A percentile compares a stretch with the other conserved stretches of the same genome.
phyloP scores from a whole-genome alignment of 2,888 invertebrate genomes.

The Hoplodrina blanda region DNA sequence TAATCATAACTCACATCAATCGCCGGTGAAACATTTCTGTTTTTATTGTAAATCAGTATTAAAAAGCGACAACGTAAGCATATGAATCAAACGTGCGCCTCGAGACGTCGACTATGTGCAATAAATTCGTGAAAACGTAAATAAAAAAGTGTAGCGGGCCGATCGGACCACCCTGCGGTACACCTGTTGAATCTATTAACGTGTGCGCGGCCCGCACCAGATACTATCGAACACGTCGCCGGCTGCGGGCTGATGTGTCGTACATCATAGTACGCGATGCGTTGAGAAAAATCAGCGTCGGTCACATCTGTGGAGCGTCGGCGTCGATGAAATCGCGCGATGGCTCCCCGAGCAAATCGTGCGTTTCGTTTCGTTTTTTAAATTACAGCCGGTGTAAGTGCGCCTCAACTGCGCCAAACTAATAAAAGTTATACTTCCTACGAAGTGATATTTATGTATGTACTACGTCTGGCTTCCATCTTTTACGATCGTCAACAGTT shows the following conservation, averaged over 20 bases:
- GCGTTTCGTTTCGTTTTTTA: slow-evolving; percentile 83
- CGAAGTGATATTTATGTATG: slow-evolving; percentile 86
- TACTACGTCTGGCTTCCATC: slow-evolving; percentile 87
- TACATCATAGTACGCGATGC: slow-evolving; percentile 84
- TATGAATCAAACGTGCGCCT: slow-evolving; percentile 88
- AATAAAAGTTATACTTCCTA: slow-evolving; percentile 85
- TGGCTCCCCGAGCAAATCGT: slow-evolving; percentile 80
- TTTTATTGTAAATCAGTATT: slow-evolving; percentile 91
- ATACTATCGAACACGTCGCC: slow-evolving; percentile 78
- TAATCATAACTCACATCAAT: slow-evolving; percentile 91
- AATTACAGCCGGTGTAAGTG: slow-evolving; percentile 79
- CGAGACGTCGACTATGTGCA: slow-evolving; percentile 86
- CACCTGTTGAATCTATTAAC: slow-evolving; percentile 89
- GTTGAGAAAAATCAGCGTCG: slow-evolving; percentile 83
- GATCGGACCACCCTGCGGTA: slow-evolving; percentile 86
- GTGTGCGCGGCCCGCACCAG: slow-evolving; percentile 74
- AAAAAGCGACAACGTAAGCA: slow-evolving; percentile 89
- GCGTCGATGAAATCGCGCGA: slow-evolving; percentile 76
- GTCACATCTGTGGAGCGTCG: slow-evolving; percentile 72
- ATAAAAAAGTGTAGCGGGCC: slow-evolving; percentile 82
- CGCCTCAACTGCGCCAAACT: slow-evolving; percentile 78
- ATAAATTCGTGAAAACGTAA: slow-evolving; percentile 88
- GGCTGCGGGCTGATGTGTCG: slow-evolving; percentile 74
- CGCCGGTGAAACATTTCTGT: slow-evolving; percentile 88
- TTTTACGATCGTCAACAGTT: slow-evolving; percentile 90